Evolutionary conservation across 2,797 vertebrate species (phyloP).

Genomic region (Microhierax caerulescens): DNA sequence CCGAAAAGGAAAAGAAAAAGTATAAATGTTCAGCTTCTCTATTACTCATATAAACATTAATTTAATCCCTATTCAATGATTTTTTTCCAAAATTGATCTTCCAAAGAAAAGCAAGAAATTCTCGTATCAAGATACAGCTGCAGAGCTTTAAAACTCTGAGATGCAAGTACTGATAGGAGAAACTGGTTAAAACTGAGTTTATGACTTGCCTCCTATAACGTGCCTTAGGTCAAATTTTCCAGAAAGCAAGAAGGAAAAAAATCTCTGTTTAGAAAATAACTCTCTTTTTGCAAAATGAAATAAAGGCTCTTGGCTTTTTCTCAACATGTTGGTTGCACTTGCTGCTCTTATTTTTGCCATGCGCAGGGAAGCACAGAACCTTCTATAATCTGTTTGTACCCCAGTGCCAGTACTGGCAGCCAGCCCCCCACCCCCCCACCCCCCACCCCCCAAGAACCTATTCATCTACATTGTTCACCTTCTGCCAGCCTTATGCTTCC

Average conservation of each 20-base stretch:
- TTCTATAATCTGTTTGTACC: not conserved
- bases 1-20: not conserved
- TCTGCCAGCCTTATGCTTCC: constrained; percentile 2
- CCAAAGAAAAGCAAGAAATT: not conserved
- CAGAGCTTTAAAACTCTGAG: not conserved
- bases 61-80: not conserved
- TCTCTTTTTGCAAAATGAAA: not conserved
- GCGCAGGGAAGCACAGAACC: rapidly evolving
- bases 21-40: not conserved
- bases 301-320: not conserved
- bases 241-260: not conserved
- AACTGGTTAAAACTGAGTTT: not conserved
- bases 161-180: not conserved
- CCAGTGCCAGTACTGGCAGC: rapidly evolving
- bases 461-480: not conserved
- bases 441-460: not conserved
- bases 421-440: too few species aligned
- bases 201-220: not conserved
- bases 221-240: not conserved
- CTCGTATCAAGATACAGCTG: not conserved
- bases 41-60: not conserved
- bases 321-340: not conserved
- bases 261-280: not conserved
- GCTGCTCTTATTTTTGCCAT: not conserved
- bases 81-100: not conserved